These are phyloP conservation scores for Scortum barcoo DNA, from an alignment of 2,113 vertebrate genomes.

Conservation along the genomic window DNA sequence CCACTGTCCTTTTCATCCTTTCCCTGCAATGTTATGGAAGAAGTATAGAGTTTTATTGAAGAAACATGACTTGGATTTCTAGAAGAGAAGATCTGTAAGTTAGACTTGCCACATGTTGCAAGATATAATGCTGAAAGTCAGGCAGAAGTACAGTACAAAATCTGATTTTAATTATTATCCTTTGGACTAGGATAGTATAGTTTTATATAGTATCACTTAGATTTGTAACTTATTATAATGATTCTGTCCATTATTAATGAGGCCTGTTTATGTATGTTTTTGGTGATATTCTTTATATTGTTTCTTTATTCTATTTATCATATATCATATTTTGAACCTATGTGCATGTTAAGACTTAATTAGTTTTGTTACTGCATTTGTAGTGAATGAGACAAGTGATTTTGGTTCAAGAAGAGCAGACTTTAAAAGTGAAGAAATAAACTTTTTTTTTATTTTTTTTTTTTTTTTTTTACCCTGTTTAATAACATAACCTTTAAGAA, in stretches of 20 bases:
- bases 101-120: background rate
- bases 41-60: conserved; percentile 1
- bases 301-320: no score
- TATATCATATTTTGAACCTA: background rate
- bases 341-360: background rate
- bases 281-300: background rate
- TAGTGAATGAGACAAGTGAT: no score
- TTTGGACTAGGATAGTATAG: background rate
- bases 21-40: conserved; percentile 3
- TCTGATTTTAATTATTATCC: background rate
- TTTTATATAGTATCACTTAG: background rate
- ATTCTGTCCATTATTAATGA: background rate
- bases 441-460: no score
- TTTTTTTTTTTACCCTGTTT: no score
- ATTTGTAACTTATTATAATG: background rate
- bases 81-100: background rate
- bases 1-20: background rate
- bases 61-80: background rate
- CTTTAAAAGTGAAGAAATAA: no score
- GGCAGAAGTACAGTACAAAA: background rate
- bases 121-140: no score
- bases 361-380: no score
- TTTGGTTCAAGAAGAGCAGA: no score
- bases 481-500: no score
- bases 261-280: background rate